phyloP scores from a whole-genome alignment of 2,797 vertebrate genomes.

The Aeoliscus strigatus region DNA sequence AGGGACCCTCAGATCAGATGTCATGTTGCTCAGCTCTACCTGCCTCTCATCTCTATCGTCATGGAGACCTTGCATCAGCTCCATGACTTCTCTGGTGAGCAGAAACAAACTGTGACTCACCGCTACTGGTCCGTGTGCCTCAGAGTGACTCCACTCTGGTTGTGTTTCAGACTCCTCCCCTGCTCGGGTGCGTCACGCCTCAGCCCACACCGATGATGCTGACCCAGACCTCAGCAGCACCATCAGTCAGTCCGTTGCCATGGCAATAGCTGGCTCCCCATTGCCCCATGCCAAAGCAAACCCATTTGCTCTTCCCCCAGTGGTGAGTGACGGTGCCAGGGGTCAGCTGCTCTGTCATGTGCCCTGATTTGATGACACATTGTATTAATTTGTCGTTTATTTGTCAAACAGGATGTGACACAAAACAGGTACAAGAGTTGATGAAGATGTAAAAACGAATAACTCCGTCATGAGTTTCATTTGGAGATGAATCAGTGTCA shows the following conservation, averaged over 20 bases:
- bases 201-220: slow-evolving; percentile 82
- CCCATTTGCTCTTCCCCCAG: slow-evolving; percentile 86
- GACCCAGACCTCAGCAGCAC: slow-evolving; percentile 81
- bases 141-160: slow-evolving; percentile 17
- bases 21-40: slow-evolving; percentile 93
- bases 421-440: too few species aligned
- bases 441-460: too few species aligned
- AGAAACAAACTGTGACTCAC: too few species aligned
- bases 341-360: too few species aligned
- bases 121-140: too few species aligned
- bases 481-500: too few species aligned
- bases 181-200: slow-evolving; percentile 75
- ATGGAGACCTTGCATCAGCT: slow-evolving; percentile 98
- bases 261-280: slow-evolving; percentile 96
- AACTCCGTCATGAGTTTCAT: too few species aligned
- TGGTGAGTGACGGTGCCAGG: slow-evolving; percentile 72
- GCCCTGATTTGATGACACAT: too few species aligned
- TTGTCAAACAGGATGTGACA: too few species aligned
- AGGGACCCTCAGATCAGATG: slow-evolving; percentile 96
- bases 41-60: slow-evolving; percentile 93
- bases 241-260: slow-evolving; percentile 97
- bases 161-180: slow-evolving; percentile 74
- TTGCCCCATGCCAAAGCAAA: slow-evolving; percentile 92
- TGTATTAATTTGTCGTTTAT: too few species aligned
- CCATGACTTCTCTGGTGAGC: slow-evolving; percentile 97